These are phyloP conservation scores for Cryptotermes secundus DNA, from an alignment of 1,140 invertebrate genomes.

Conservation along the genomic window DNA sequence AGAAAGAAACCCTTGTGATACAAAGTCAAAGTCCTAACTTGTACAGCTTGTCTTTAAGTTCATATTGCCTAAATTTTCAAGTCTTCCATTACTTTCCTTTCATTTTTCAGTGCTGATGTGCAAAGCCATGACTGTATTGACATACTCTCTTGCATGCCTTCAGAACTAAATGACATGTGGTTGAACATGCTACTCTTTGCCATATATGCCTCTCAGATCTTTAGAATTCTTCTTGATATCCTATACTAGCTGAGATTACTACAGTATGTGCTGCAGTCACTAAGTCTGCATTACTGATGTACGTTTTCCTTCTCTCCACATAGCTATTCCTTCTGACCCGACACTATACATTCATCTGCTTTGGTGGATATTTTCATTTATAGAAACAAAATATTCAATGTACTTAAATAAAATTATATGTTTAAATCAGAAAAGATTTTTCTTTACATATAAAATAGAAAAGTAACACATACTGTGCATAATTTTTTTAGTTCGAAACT, in stretches of 20 bases:
- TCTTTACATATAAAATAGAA: neutral
- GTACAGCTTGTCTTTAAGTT: neutral
- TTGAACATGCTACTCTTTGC: neutral
- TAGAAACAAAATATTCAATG: neutral
- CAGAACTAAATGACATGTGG: neutral
- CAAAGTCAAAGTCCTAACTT: neutral
- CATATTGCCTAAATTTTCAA: neutral
- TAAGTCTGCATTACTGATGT: neutral
- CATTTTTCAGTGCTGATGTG: neutral
- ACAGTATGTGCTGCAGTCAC: neutral
- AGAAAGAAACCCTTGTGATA: neutral
- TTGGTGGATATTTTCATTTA: neutral
- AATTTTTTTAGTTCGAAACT: neutral
- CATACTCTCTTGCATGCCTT: neutral
- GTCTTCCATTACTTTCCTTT: neutral
- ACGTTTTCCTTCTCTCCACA: neutral
- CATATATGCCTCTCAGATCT: neutral
- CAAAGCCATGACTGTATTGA: neutral
- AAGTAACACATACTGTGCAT: too few relatives aligned
- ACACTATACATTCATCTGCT: neutral
- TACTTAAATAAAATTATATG: neutral
- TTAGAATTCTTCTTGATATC: neutral
- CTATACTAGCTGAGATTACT: neutral
- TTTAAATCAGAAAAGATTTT: neutral
- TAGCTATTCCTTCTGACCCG: neutral